Conservation (phyloP, 2,113 vertebrate species). For the Tylochromis polylepis region DNA sequence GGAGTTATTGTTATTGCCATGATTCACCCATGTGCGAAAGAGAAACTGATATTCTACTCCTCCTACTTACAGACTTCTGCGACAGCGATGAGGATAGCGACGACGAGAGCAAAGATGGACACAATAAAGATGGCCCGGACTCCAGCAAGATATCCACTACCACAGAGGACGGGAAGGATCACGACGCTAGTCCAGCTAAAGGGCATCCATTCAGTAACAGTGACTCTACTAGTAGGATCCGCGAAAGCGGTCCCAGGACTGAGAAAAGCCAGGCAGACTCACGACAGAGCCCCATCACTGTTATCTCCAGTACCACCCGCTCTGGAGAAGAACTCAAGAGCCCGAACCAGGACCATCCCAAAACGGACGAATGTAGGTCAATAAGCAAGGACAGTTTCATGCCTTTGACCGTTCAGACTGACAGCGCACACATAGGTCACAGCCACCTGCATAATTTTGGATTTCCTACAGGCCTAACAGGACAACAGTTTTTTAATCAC, state of each 20-base stretch:
- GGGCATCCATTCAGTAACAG: slow-evolving; percentile 53
- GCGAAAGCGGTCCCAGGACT: slow-evolving; percentile 71
- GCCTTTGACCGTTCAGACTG: slow-evolving; percentile 89
- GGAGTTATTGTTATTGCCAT: background rate
- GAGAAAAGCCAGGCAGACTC: slow-evolving; percentile 88
- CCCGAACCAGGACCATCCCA: slow-evolving; percentile 77
- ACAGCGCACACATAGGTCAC: slow-evolving; percentile 82
- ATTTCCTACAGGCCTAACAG: slow-evolving; percentile 84
- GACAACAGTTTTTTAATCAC: slow-evolving; percentile 94
- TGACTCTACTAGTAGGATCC: slow-evolving; percentile 63
- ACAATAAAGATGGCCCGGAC: slow-evolving; percentile 80
- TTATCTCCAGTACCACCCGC: slow-evolving; percentile 88
- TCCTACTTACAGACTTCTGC: slow-evolving; percentile 78
- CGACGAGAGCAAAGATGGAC: slow-evolving; percentile 88
- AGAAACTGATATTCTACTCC: background rate
- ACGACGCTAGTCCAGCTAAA: slow-evolving; percentile 76
- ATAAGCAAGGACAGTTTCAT: slow-evolving; percentile 83
- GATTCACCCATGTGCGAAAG: background rate
- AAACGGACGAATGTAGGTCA: slow-evolving; percentile 81
- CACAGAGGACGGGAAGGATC: slow-evolving; percentile 81
- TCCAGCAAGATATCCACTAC: slow-evolving; percentile 89
- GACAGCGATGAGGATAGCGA: slow-evolving; percentile 95
- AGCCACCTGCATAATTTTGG: slow-evolving; percentile 87
- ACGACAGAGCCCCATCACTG: slow-evolving; percentile 86
- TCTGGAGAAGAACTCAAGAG: slow-evolving; percentile 84